These are phyloP conservation scores for Lepidochrysops patricia DNA, from an alignment of 2,888 invertebrate genomes.

Conservation along the genomic window DNA sequence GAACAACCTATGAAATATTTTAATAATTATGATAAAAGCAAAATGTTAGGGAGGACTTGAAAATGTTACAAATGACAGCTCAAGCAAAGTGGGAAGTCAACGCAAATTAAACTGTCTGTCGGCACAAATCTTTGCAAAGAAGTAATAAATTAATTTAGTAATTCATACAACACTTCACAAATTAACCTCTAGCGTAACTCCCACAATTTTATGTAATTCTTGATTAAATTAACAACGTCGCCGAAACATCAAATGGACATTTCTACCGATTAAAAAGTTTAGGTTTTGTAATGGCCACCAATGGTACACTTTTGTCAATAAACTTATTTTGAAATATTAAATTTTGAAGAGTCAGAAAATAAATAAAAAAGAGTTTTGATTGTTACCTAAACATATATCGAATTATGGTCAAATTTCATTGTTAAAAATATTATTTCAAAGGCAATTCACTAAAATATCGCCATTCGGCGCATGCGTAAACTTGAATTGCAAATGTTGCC, in stretches of 20 bases:
- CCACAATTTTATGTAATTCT: slow-evolving; percentile 49
- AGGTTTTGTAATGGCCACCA: slow-evolving; percentile 75
- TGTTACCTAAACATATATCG: slow-evolving; percentile 58
- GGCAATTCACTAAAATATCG: slow-evolving; percentile 70
- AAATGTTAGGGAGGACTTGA: slow-evolving; percentile 43
- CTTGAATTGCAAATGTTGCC: slow-evolving; percentile 39
- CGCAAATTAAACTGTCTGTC: slow-evolving; percentile 59
- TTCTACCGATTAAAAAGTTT: slow-evolving; percentile 73
- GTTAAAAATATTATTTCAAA: slow-evolving; percentile 70
- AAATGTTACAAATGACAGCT: slow-evolving; percentile 66
- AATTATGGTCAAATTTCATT: slow-evolving; percentile 69
- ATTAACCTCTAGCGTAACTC: slow-evolving; percentile 36
- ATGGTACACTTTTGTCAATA: slow-evolving; percentile 69
- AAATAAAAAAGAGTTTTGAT: slow-evolving; percentile 40
- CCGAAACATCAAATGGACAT: slow-evolving; percentile 75
- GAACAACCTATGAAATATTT: not conserved
- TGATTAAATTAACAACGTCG: slow-evolving; percentile 71
- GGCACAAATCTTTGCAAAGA: slow-evolving; percentile 51
- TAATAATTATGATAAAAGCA: slow-evolving; percentile 21
- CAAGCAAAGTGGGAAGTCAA: slow-evolving; percentile 59
- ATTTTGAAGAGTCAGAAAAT: slow-evolving; percentile 35
- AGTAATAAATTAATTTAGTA: slow-evolving; percentile 33
- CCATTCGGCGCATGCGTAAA: slow-evolving; percentile 75
- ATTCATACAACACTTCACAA: slow-evolving; percentile 37
- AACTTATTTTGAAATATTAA: slow-evolving; percentile 38